These are phyloP conservation scores for Rhadina sibilatrix DNA, from an alignment of 2,113 vertebrate genomes.

Conservation along the genomic window DNA sequence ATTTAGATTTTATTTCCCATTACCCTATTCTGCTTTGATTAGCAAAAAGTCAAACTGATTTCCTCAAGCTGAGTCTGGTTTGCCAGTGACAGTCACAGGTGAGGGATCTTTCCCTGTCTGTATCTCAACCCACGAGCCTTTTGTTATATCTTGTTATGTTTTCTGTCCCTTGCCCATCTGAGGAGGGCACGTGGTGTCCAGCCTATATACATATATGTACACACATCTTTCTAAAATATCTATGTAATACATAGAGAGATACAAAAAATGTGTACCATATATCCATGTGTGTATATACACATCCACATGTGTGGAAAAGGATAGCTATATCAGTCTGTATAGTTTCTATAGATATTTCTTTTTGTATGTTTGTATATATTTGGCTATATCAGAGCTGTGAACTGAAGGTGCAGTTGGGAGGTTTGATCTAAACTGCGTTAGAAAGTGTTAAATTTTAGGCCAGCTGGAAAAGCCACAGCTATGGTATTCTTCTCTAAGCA, in stretches of 20 bases:
- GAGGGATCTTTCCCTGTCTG: not conserved
- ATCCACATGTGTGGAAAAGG: not conserved
- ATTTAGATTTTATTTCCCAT: not conserved
- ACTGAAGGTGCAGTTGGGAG: not conserved
- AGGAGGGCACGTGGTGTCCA: not conserved
- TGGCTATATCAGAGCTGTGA: not conserved
- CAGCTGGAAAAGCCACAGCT: not conserved
- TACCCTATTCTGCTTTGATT: not conserved
- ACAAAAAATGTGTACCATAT: not conserved
- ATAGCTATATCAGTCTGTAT: not conserved
- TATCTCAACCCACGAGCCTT: not conserved
- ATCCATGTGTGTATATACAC: not conserved
- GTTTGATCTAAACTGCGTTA: not conserved
- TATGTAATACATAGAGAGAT: not conserved
- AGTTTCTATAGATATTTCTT: not conserved
- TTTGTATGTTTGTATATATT: rapidly evolving
- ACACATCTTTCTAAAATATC: not conserved
- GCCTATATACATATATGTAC: not conserved
- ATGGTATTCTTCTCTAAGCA: not conserved
- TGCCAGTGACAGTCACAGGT: not conserved
- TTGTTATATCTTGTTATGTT: not conserved
- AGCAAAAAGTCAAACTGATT: not conserved
- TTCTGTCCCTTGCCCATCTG: not conserved
- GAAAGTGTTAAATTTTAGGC: not conserved
- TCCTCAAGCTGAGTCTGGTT: not conserved